Percentiles rank a stretch among this genome's conserved stretches.
Conservation (phyloP, 2,888 invertebrate genomes). For the Venustoraphidia nigricollis region DNA sequence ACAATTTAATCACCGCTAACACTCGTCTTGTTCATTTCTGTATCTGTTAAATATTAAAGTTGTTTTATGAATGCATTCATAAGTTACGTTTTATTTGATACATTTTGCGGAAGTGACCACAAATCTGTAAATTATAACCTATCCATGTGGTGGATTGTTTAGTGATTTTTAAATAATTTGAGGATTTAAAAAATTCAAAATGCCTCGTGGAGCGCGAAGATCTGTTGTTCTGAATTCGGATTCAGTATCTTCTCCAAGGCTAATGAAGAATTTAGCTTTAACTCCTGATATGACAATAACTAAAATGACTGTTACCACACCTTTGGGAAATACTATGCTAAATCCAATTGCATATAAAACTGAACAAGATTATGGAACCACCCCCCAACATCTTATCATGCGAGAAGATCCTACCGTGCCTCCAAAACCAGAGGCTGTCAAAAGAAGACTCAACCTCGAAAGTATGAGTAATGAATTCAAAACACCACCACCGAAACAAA, state of each 20-base stretch:
- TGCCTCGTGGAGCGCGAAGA: conserved; percentile 45
- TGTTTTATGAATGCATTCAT: too few species aligned
- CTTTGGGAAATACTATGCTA: conserved; percentile 35
- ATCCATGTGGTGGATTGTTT: too few species aligned
- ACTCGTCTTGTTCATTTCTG: too few species aligned
- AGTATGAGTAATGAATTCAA: conserved; percentile 50
- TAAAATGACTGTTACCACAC: conserved; percentile 31
- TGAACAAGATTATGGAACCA: conserved; percentile 78
- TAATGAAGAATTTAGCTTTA: conserved; percentile 26
- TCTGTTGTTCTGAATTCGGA: conserved; percentile 24
- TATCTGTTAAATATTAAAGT: too few species aligned
- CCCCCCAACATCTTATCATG: conserved; percentile 53
- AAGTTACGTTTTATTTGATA: too few species aligned
- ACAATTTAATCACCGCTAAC: too few species aligned
- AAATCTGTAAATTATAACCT: too few species aligned
- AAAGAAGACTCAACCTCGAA: conserved; percentile 64
- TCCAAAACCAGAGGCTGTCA: conserved; percentile 45
- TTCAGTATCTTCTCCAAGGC: conserved; percentile 23
- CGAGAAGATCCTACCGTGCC: conserved; percentile 24
- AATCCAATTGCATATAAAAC: conserved; percentile 60
- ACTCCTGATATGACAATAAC: conserved; percentile 36
- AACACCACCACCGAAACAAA: conserved; percentile 38
- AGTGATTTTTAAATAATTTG: not conserved
- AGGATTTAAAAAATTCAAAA: conserved; percentile 16
- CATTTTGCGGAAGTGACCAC: too few species aligned